Conservation (phyloP, 1,140 invertebrate genomes). For the Drosophila pandora region DNA sequence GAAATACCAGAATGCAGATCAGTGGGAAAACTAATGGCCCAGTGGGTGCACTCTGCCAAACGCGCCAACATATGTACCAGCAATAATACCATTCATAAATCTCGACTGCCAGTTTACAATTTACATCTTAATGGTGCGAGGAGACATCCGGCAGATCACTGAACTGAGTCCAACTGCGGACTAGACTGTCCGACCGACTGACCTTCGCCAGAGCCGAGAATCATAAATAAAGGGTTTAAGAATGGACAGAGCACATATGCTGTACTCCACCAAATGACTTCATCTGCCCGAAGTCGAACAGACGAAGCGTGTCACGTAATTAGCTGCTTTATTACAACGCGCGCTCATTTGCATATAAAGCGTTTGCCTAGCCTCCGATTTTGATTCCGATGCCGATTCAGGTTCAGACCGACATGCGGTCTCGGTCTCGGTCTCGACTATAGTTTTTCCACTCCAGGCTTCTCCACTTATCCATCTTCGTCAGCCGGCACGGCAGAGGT, state of each 20-base stretch:
- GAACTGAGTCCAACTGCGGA: constrained; percentile 39
- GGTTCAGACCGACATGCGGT: constrained; percentile 8
- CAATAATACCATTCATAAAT: constrained; percentile 64
- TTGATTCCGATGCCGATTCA: constrained; percentile 11
- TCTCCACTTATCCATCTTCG: constrained; percentile 41
- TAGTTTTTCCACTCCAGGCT: constrained; percentile 25
- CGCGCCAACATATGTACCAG: constrained; percentile 40
- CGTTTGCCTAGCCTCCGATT: constrained; percentile 40
- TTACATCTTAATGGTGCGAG: constrained; percentile 74
- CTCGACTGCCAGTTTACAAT: constrained; percentile 60
- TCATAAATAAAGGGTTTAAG: constrained; percentile 61
- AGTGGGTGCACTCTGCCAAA: constrained; percentile 39
- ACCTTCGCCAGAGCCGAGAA: constrained; percentile 61
- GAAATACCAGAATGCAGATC: constrained; percentile 41
- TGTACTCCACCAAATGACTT: constrained; percentile 45
- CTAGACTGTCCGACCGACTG: constrained; percentile 6
- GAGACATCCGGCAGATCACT: constrained; percentile 73
- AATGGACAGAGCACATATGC: constrained; percentile 11
- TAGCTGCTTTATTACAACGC: constrained; percentile 67
- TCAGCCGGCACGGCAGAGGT: constrained; percentile 46
- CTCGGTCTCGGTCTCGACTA: constrained; percentile 7
- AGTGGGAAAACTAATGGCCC: not conserved
- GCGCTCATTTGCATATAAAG: constrained; percentile 70
- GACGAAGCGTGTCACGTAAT: constrained; percentile 78
- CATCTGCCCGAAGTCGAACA: constrained; percentile 57